Evolutionary conservation across 2,888 invertebrate species (phyloP), one percentile per base, ranked within the genome.

Genomic region (Bombylius discolor): DNA sequence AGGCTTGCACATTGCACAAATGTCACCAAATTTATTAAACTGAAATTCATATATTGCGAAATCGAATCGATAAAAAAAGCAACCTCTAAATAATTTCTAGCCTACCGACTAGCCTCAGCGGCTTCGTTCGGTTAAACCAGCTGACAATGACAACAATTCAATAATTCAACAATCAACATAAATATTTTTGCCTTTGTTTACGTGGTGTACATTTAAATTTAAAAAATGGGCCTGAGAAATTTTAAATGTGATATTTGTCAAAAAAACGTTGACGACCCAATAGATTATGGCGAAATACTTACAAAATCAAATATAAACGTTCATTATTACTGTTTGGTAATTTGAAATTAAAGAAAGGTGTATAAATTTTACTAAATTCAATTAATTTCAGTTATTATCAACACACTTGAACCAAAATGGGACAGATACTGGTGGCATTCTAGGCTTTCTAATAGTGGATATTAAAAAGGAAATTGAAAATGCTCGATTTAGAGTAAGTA

Each of bases 391-490:
- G 87, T 68, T 89, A 1, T 71, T 88, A 31, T 84, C 89, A 0
- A 82, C 83, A 31, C 80, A 82, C 56, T 73, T 88, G 65, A 73
- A 78, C 34, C 89, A 89, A 65, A 80, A 77, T 58, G 89, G 87
- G 0, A 70, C 68, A 34, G 88, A 88, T 62, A 72, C 78, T 4
- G 79, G 84, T 53, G 90, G 90, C 0, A 81, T 91, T 36, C 76
- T 85, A 59, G 91, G 91, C 0, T 92, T 92, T 67, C 66, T 86
- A 31, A 68, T 80, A 9, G 68, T 74, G 0, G 90, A 91, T 65
- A 88, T 92, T 47, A 66, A 78, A 5, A 78, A 77, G 44, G 90
- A 90, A 72, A 66, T 84, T 3, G 76, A 74, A 39, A 75, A 84
- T 60, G 82, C 82, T 52, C 76, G 77, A 56, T 79, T 78, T 70